Evolutionary conservation across 2,797 vertebrate genomes (phyloP), one percentile per base, ranked within the genome.

Genomic region (Caiman crocodilus): DNA sequence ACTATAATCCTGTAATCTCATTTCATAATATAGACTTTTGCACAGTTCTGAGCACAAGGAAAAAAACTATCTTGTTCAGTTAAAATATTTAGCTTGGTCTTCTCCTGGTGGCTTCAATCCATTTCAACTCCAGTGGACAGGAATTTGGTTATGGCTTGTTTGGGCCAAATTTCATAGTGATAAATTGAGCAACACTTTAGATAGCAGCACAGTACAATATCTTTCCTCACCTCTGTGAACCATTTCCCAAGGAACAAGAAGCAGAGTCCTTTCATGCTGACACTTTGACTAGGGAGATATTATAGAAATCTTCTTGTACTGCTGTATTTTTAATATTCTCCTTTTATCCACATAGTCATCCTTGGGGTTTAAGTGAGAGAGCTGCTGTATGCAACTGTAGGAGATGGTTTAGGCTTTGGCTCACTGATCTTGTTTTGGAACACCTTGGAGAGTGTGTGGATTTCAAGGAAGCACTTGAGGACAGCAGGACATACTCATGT

Each of bases 61-160:
- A 10, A 93, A 5, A 71, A 88, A 82, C 5, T 74, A 81, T 92
- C 2, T 17, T 82, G 60, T 78, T 91, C 60, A 90, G 79, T 88
- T 91, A 77, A 95, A 97, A 91, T 95, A 95, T 94, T 93, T 96
- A 90, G 35, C 35, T 93, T 94, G 78, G 77, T 93, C 81, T 94
- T 94, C 76, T 61, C 93, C 88, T 84, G 75, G 82, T 96, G 84
- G 86, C 89, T 96, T 92, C 75, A 64, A 58, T 96, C 32, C 84
- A 90, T 95, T 97, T 90, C 90, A 90, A 30, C 82, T 88, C 30
- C 84, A 93, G 56, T 82, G 93, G 59, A 82, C 32, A 88, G 79
- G 75, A 93, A 94, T 92, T 90, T 90, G 91, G 88, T 90, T 55
- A 82, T 64, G 28, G 56, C 58, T 92, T 83, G 42, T 64, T 91